Base-by-base conservation (phyloP, 2,797 vertebrate species). In the Malurus splendens region DNA sequence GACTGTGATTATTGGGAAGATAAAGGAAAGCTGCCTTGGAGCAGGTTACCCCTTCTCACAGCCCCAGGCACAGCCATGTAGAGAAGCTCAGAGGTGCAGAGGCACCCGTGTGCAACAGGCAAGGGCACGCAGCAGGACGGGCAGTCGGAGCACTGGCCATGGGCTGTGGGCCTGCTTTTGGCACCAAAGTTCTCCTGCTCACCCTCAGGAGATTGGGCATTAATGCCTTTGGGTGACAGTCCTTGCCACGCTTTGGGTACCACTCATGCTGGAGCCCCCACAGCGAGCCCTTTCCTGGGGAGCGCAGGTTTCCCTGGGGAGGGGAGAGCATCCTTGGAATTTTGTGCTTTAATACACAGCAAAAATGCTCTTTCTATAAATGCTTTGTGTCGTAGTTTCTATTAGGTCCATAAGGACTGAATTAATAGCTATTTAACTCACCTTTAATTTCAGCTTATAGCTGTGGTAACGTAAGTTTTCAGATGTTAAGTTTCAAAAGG, bases 51-150 rank as follows among this genome's bases (percentile, higher is more conserved):
- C 6, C 9, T 76, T 33, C 9, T 30, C 48, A 25, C n/a, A 47
- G 1, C 3, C 6, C 39, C 0, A 0, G 42, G 9, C 73, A 24
- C 13, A 66, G 65, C 42, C 24, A 6, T 10, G 8, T 2, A 23
- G 41, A 48, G 42, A 59, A 64, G 24, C 60, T 14, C 0, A 36
- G 24, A 27, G 56, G 25, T 38, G 56, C 60, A 45, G 64, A 38
- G 70, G 57, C 17, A 7, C 19, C 56, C 30, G 15, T 12, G 48
- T n/a, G 18, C 41, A 42, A 44, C 60, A 50, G 83, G 27, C 42
- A 38, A 47, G 56, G 52, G 16, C 20, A 8, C 1, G 1, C 39
- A 60, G 70, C 2, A 3, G 41, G 33, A 28, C 1, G 5, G 41
- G 30, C 24, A 39, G 9, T 10, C 0, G 0, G 47, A 10, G 8